phyloP scores from a whole-genome alignment of 1,140 invertebrate genomes.

The Eulimnadia texana region DNA sequence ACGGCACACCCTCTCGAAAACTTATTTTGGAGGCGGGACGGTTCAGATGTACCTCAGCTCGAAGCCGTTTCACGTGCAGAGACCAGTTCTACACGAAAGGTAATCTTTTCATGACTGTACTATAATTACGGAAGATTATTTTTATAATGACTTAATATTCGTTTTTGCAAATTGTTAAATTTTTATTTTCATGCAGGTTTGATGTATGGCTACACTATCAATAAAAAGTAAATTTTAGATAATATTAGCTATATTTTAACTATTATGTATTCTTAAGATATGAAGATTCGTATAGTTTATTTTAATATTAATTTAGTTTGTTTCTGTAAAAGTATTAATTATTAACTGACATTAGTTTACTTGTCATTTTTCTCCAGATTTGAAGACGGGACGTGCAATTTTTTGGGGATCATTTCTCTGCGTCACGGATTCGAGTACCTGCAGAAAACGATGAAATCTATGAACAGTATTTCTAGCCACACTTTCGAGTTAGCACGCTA shows the following conservation, averaged over 20 bases:
- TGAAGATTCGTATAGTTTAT: not conserved
- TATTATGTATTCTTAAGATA: not conserved
- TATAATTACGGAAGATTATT: no score
- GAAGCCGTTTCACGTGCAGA: conserved; percentile 50
- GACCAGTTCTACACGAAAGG: conserved; percentile 51
- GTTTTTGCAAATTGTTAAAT: no score
- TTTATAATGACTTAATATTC: no score
- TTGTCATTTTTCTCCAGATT: conserved; percentile 49
- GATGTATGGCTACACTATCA: no score
- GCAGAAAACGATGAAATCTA: conserved; percentile 41
- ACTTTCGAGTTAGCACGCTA: conserved; percentile 55
- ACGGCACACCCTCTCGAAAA: conserved; percentile 45
- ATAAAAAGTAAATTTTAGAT: not conserved
- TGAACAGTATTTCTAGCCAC: conserved; percentile 52
- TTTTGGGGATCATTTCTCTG: conserved; percentile 66
- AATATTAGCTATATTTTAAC: not conserved
- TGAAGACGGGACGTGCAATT: conserved; percentile 86
- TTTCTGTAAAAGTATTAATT: conserved; percentile 13
- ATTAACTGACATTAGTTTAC: no score
- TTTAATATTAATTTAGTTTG: conserved; percentile 11
- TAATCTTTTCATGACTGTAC: conserved; percentile 29
- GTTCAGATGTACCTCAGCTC: conserved; percentile 61
- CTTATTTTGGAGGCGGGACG: conserved; percentile 84
- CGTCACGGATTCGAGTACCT: conserved; percentile 64
- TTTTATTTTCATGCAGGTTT: no score